phyloP scores from a whole-genome alignment of 2,113 vertebrate species.

The Heptranchias perlo region DNA sequence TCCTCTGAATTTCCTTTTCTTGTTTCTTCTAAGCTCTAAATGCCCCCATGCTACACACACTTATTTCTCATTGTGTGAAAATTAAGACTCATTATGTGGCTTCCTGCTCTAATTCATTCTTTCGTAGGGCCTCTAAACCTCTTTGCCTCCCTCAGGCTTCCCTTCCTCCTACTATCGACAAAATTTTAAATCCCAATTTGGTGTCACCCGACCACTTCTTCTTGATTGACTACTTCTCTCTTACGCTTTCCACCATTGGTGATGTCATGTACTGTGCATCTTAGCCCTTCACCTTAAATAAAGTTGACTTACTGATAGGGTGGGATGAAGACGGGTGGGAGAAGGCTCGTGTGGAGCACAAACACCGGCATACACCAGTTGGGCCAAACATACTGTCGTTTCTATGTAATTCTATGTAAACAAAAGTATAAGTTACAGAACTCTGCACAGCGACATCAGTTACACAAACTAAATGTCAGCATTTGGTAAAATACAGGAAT shows the following conservation, averaged over 20 bases:
- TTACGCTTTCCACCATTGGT: not conserved
- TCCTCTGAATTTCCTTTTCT: not conserved
- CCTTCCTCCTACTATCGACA: too few relatives aligned
- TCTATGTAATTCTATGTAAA: not conserved
- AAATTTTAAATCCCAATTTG: too few relatives aligned
- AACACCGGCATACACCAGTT: not conserved
- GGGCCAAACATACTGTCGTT: not conserved
- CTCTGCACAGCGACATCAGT: too few relatives aligned
- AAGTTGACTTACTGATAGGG: not conserved
- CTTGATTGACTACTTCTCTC: not conserved
- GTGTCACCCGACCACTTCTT: not conserved
- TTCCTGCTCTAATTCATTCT: not conserved
- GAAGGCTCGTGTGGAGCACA: not conserved
- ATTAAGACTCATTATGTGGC: not conserved
- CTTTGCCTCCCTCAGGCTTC: not conserved
- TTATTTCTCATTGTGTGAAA: not conserved
- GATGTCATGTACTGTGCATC: not conserved
- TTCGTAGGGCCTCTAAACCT: not conserved
- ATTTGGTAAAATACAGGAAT: not conserved
- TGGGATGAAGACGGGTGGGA: too few relatives aligned
- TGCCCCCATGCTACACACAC: not conserved
- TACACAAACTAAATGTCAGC: not conserved
- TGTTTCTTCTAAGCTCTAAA: not conserved
- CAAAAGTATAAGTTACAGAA: not conserved
- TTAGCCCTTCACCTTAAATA: not conserved